Evolutionary conservation across 2,113 vertebrate genomes (phyloP), one percentile per base, ranked within the genome.

Genomic region (Gopherus evgoodei): DNA sequence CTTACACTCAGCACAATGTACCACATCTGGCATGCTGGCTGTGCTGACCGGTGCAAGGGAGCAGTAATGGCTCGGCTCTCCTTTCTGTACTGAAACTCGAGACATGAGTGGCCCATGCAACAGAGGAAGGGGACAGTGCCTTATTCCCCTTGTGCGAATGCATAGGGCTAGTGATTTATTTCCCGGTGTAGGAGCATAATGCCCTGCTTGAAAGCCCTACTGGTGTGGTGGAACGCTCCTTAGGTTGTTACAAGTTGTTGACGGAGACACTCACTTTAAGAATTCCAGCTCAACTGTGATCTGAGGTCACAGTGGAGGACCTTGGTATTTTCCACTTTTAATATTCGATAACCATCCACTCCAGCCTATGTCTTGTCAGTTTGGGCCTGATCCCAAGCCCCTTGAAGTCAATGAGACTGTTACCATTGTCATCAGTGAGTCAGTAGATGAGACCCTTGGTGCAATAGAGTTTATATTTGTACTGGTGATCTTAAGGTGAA

Each of bases 81-180:
- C 78, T 53, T 59, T 52, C 0, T 2, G 2, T 29, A 9, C 72
- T 0, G 29, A 19, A 29, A 42, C 11, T 1, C 4, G 56, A 86
- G 49, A 14, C 42, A 13, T 6, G 27, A 5, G 0, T 4, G 54
- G 14, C 27, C 35, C 72, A 82, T 42, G 52, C 0, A 0, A 5
- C 27, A 27, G 8, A 1, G 1, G 0, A 4, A 52, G 54, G 44
- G 78, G 19, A n/a, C n/a, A 8, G 17, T 19, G n/a, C 17, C 35
- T 69, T 76, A 47, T 27, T 72, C 0, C 25, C 11, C 21, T 54
- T 8, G 0, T 80, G 49, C 27, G 80, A 5, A 19, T 44, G 24
- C 1, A 1, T 17, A 14, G 42, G n/a, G 22, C 42, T 42, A 44
- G 24, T 76, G 72, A 92, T 49, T 83, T 79, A 24, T 35, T 44